Evolutionary conservation across 2,888 invertebrate genomes (phyloP).

Genomic region (Corythucha ciliata): DNA sequence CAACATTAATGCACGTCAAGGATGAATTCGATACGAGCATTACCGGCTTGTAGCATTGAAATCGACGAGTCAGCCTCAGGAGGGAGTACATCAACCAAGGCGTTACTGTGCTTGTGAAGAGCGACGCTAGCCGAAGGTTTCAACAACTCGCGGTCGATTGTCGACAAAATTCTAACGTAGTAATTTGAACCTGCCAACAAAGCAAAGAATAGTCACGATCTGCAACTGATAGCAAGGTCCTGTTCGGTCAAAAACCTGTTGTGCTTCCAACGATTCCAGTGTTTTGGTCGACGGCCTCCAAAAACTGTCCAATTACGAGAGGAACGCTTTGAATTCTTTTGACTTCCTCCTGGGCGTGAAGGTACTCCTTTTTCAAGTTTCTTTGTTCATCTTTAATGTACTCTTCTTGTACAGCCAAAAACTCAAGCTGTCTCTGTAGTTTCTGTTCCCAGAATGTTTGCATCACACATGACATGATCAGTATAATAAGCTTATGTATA

Average conservation of each 20-base stretch:
- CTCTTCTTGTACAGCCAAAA: conserved; percentile 96
- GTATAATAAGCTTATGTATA: not conserved
- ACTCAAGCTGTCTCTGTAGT: conserved; percentile 91
- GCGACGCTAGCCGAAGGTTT: conserved; percentile 98
- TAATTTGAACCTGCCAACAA: conserved; percentile 76
- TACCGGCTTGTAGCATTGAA: conserved; percentile 91
- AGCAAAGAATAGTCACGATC: not conserved
- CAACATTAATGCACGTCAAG: not conserved
- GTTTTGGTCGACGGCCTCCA: conserved; percentile 98
- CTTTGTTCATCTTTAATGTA: conserved; percentile 99
- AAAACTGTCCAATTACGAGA: conserved; percentile 95
- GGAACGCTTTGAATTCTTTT: conserved; percentile 99
- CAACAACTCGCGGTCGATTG: conserved; percentile 91
- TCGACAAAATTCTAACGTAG: conserved; percentile 95
- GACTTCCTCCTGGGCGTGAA: conserved; percentile 96
- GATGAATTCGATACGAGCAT: too few species aligned
- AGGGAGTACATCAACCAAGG: conserved; percentile 96
- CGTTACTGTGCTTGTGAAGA: conserved; percentile 98
- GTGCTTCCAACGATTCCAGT: conserved; percentile 99
- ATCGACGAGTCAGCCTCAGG: conserved; percentile 99
- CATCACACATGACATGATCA: not conserved
- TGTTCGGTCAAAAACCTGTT: conserved; percentile 45
- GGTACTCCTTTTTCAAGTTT: conserved; percentile 95
- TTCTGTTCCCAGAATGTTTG: conserved; percentile 51
- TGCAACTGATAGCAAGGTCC: not conserved